Percentiles rank a stretch among this genome's conserved stretches.
These are phyloP conservation scores for Callyntrura sp. DNA, from an alignment of 2,888 invertebrate species.

Conservation along the genomic window DNA sequence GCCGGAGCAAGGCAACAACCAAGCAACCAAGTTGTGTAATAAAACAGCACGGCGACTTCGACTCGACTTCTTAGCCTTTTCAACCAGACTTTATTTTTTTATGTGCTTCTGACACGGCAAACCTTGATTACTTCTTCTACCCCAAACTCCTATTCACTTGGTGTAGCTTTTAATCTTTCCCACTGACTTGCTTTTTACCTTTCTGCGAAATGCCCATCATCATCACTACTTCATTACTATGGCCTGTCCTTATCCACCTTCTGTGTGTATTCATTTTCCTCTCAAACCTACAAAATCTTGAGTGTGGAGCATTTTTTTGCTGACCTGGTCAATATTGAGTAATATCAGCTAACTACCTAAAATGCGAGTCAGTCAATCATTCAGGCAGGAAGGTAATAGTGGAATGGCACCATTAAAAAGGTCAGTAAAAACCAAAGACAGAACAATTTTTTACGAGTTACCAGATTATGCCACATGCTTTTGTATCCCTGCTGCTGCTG, in stretches of 20 bases:
- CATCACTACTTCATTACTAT: not conserved
- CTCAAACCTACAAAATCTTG: not conserved
- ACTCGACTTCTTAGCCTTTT: not conserved
- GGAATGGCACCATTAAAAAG: slow-evolving; percentile 45
- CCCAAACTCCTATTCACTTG: not conserved
- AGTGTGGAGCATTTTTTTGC: not conserved
- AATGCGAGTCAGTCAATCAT: slow-evolving; percentile 50
- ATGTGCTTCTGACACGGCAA: slow-evolving; percentile 51
- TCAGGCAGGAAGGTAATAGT: slow-evolving; percentile 40
- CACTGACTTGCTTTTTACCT: not conserved
- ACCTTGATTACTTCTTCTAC: not conserved
- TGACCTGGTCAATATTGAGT: slow-evolving; percentile 23
- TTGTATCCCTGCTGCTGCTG: not conserved
- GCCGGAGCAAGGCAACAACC: not conserved
- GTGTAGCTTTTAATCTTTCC: not conserved
- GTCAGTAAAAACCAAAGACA: slow-evolving; percentile 18
- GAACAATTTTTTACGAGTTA: not conserved
- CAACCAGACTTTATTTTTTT: slow-evolving; percentile 26
- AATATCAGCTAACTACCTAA: not conserved
- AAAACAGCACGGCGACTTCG: not conserved
- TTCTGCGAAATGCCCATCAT: not conserved
- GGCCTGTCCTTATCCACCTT: not conserved
- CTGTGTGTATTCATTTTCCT: not conserved
- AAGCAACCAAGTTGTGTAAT: not conserved
- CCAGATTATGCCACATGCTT: not conserved